phyloP scores from a whole-genome alignment of 2,888 invertebrate species.

The Metallyticus violacea region DNA sequence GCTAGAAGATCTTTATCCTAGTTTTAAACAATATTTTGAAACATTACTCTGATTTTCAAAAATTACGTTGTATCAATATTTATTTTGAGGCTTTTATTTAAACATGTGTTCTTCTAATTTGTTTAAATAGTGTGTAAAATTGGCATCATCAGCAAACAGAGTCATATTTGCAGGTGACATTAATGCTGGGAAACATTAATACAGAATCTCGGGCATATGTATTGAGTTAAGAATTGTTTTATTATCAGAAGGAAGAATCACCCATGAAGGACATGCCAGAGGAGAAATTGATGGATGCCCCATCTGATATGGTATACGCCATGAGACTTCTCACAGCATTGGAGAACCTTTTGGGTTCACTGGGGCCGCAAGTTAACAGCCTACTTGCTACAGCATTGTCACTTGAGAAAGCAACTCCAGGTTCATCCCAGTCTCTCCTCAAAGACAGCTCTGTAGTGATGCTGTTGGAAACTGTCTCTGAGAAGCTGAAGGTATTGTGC shows the following conservation, averaged over 20 bases:
- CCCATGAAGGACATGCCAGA: slow-evolving; percentile 38
- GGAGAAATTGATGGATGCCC: neutral
- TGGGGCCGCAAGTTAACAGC: slow-evolving; percentile 73
- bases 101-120: no score
- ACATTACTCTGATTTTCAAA: no score
- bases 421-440: slow-evolving; percentile 72
- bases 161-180: no score
- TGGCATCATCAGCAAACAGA: no score
- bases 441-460: slow-evolving; percentile 67
- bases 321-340: slow-evolving; percentile 74
- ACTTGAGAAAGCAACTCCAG: slow-evolving; percentile 69
- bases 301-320: slow-evolving; percentile 56
- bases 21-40: no score
- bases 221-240: no score
- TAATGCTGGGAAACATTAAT: no score
- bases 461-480: slow-evolving; percentile 79
- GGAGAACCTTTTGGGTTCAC: slow-evolving; percentile 79
- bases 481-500: slow-evolving; percentile 56
- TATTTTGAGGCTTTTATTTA: no score
- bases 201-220: no score
- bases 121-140: no score
- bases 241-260: slow-evolving; percentile 47
- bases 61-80: no score
- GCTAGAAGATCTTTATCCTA: no score
- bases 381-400: slow-evolving; percentile 73